Base-by-base conservation (phyloP, 2,888 invertebrate genomes). In the Quadriops clusia region DNA sequence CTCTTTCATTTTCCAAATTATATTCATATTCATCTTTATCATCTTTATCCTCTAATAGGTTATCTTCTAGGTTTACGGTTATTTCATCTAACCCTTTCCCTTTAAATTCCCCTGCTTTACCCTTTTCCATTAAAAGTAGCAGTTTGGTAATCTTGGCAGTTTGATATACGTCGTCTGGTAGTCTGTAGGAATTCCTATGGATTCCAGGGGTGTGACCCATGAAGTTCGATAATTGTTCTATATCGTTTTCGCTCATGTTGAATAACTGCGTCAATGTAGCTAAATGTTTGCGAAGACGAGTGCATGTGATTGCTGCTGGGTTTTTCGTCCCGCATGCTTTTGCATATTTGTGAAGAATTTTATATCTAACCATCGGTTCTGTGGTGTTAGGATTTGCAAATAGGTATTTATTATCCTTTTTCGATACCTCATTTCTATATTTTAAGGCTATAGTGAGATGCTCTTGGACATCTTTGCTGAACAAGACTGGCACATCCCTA, bases 201-300 rank as follows among this genome's bases (percentile, higher is more conserved):
- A 21, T 3, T 3, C n/a, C 2, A 5, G 13, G n/a, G n/a, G n/a
- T 45, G 43, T 47, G 45, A 1, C 47, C 47, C 45, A 48, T 47
- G 39, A 47, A 47, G 3, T 32, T 34, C 7, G 47, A 38, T 9
- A 46, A 20, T 32, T 47, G 45, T 28, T 46, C 49, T 2, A 49
- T 30, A 26, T 46, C 47, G 24, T 28, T 44, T 3, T 42, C 40
- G 5, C 36, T 22, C 38, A 47, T 38, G 22, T 42, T 40, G 32
- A 49, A 43, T 10, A 47, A 5, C 37, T 49, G 46, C 4, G 46
- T 39, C 26, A 49, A 28, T 2, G 47, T 49, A 5, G 47, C 47
- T 13, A 50, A 34, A 27, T 46, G 48, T 30, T 50, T 50, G 12
- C 46, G 28, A 12, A 49, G 28, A 25, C 30, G 38, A n/a, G 45